Evolutionary conservation across 2,797 vertebrate species (phyloP).

Genomic region (Trachops cirrhosus): DNA sequence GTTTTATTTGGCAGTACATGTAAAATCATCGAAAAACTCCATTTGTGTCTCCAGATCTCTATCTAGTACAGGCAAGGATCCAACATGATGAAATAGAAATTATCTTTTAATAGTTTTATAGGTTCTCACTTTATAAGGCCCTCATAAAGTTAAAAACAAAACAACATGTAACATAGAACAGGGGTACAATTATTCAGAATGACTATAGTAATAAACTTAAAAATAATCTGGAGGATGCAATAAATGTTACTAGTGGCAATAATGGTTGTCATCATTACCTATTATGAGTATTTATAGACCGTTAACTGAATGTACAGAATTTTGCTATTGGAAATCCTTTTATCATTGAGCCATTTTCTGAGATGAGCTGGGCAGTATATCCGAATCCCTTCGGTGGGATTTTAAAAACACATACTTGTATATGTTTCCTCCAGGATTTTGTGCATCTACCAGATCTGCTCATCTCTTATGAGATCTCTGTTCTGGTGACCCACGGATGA

Average conservation of each 20-base stretch:
- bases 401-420: neutral
- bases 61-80: neutral
- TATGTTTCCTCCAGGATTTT: neutral
- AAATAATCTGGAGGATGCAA: neutral
- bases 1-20: neutral
- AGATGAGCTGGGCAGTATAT: neutral
- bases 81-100: conserved; percentile 21
- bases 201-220: conserved; percentile 3
- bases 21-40: neutral
- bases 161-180: neutral
- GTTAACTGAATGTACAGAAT: neutral
- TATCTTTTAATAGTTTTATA: neutral
- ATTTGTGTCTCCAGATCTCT: neutral
- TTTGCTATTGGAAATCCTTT: neutral
- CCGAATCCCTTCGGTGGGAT: neutral
- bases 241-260: neutral
- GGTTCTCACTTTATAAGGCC: neutral
- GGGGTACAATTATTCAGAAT: neutral
- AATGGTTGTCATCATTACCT: neutral
- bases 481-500: neutral
- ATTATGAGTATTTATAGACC: neutral
- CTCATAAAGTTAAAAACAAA: neutral
- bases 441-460: neutral
- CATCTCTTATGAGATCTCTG: neutral
- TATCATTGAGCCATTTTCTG: neutral